Evolutionary conservation across 2,797 vertebrate species (phyloP), one percentile per base, ranked within the genome.

Genomic region (Acipenser oxyrinchus): DNA sequence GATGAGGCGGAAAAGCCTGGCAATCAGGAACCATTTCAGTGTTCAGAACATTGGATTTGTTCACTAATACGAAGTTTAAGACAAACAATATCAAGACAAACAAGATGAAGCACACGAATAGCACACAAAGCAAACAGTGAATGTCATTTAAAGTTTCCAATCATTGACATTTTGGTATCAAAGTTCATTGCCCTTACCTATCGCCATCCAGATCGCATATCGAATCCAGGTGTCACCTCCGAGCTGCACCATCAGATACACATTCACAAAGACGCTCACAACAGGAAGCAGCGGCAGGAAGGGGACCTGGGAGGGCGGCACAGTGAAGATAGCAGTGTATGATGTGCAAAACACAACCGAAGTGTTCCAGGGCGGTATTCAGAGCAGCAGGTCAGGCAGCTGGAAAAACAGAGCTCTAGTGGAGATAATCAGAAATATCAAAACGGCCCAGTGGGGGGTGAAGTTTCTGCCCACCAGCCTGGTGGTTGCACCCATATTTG

Each of bases 201-300:
- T 69, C 71, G 75, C 73, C 92, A 93, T 90, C 92, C 94, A 96
- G 67, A 94, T 65, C 12, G 86, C 81, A 1, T 92, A 94, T 67
- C 82, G 77, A 48, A 94, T 50, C 93, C 94, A 94, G 7, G 93
- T 86, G 0, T 82, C 85, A 0, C 0, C 1, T 0, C 86, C 78
- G 61, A 96, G 78, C 80, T 79, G 88, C 18, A 88, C 86, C 91
- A 95, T 83, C 72, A 95, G 79, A 77, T 89, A 91, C 6, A 87
- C 49, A 66, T 93, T 95, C 75, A 89, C 78, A 51, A 90, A 76
- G 63, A 89, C 76, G 68, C 93, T 93, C 66, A 92, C 49, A 52
- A 94, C 51, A 0, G 90, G 92, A 62, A 95, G 78, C 51, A 83
- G 81, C 48, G 93, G 93, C 18, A 94, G 70, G 18, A 90, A 88